Evolutionary conservation across 2,113 vertebrate genomes (phyloP).

Genomic region (Pterophyllum scalare): DNA sequence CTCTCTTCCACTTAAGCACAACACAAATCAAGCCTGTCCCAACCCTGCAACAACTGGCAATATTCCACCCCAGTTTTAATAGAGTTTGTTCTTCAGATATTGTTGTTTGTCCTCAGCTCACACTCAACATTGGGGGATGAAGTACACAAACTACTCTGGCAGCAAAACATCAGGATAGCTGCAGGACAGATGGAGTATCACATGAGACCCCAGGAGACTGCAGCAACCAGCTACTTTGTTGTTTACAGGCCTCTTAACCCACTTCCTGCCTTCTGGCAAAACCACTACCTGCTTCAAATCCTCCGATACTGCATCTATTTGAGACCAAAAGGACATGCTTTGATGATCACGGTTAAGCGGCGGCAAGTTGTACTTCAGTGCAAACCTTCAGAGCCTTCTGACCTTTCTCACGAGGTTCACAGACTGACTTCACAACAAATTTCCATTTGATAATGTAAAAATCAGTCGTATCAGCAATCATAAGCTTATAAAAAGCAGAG

Average conservation of each 20-base stretch:
- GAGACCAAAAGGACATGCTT: not conserved
- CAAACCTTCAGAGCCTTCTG: not conserved
- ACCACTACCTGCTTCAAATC: not conserved
- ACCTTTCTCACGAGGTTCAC: not conserved
- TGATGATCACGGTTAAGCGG: not conserved
- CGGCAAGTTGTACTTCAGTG: not conserved
- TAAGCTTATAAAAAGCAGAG: not conserved
- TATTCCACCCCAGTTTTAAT: not conserved
- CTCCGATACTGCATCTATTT: not conserved
- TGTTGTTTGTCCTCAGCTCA: not conserved
- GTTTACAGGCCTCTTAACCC: constrained; percentile 24
- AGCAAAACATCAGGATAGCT: constrained; percentile 21
- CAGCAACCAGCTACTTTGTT: constrained; percentile 30
- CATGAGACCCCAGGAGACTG: constrained; percentile 42
- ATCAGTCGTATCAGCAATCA: not conserved
- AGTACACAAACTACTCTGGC: constrained; percentile 32
- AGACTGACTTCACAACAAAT: not conserved
- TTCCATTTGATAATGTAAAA: not conserved
- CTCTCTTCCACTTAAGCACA: not conserved
- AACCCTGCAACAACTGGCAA: constrained; percentile 10
- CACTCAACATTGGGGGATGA: constrained; percentile 1
- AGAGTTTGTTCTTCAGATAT: constrained; percentile 3
- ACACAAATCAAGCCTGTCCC: not conserved
- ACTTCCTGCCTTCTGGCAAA: constrained; percentile 1
- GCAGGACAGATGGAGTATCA: constrained; percentile 40